Evolutionary conservation across 2,888 invertebrate genomes (phyloP).

Genomic region (Troilus luridus): DNA sequence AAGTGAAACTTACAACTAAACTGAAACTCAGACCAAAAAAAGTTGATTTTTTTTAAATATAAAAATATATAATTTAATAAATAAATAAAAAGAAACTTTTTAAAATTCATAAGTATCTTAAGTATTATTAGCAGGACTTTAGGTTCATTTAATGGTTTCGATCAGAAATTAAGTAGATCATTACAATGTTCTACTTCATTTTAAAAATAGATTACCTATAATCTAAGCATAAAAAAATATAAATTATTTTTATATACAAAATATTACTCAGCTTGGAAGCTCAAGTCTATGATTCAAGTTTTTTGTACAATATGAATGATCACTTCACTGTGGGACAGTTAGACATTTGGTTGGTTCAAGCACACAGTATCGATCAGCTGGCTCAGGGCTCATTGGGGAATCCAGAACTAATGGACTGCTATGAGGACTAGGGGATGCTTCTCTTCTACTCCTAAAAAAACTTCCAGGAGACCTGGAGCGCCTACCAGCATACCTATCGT

Average conservation of each 20-base stretch:
- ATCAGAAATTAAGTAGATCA: conserved; percentile 11
- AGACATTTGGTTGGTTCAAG: conserved; percentile 48
- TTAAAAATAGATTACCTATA: conserved; percentile 31
- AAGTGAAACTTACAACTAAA: conserved; percentile 26
- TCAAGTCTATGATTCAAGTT: conserved; percentile 13
- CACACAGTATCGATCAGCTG: conserved; percentile 6
- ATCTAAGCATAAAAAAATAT: conserved; percentile 38
- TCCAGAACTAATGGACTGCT: conserved; percentile 19
- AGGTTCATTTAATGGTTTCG: neutral
- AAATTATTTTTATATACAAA: conserved; percentile 38
- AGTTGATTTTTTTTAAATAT: neutral
- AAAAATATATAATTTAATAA: neutral
- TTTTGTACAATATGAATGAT: neutral
- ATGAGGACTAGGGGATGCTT: conserved; percentile 12
- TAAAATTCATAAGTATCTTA: neutral
- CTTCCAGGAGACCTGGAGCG: conserved; percentile 42
- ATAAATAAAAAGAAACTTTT: conserved; percentile 21
- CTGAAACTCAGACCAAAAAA: neutral
- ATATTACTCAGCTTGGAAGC: conserved; percentile 42
- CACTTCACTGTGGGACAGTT: conserved; percentile 42
- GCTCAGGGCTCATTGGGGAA: conserved; percentile 55
- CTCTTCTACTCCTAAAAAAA: neutral
- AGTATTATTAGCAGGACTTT: neutral
- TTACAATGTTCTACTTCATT: conserved; percentile 19
- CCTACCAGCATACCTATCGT: conserved; percentile 45